These are phyloP conservation scores for Nephrotoma guestfalica DNA, from an alignment of 2,888 invertebrate genomes.

Conservation along the genomic window DNA sequence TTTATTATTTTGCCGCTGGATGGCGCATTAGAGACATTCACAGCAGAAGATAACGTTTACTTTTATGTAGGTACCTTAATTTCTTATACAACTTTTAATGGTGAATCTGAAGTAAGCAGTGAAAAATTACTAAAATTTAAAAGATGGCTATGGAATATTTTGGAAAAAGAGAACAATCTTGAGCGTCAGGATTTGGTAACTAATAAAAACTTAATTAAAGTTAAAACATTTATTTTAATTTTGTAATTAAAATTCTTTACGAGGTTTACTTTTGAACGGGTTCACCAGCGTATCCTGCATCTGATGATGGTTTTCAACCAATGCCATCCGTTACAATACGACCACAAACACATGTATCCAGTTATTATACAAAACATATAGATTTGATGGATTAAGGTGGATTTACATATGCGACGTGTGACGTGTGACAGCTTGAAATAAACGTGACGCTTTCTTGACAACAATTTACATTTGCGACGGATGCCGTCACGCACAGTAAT, in stretches of 20 bases:
- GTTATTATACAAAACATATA: too few relatives aligned
- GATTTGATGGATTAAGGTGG: too few relatives aligned
- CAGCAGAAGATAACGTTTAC: slow-evolving; percentile 84
- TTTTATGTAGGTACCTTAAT: slow-evolving; percentile 92
- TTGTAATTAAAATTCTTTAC: slow-evolving; percentile 10
- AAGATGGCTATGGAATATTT: slow-evolving; percentile 97
- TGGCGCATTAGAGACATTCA: slow-evolving; percentile 78
- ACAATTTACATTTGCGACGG: too few relatives aligned
- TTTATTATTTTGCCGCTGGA: slow-evolving; percentile 46
- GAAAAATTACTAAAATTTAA: slow-evolving; percentile 85
- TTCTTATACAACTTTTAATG: slow-evolving; percentile 95
- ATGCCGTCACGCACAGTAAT: too few relatives aligned
- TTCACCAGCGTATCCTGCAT: slow-evolving; percentile 94
- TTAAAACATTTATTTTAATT: background rate
- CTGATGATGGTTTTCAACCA: slow-evolving; percentile 98
- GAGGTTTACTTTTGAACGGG: slow-evolving; percentile 99
- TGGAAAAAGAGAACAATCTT: slow-evolving; percentile 90
- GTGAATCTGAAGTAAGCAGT: slow-evolving; percentile 85
- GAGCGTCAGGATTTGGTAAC: slow-evolving; percentile 91
- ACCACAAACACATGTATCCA: slow-evolving; percentile 98
- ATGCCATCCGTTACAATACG: slow-evolving; percentile 96
- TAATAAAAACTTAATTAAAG: background rate
- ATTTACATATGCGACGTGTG: too few relatives aligned
- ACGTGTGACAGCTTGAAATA: too few relatives aligned
- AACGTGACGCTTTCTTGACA: too few relatives aligned